Evolutionary conservation across 2,113 vertebrate species (phyloP).

Genomic region (Corythornis cristatus): DNA sequence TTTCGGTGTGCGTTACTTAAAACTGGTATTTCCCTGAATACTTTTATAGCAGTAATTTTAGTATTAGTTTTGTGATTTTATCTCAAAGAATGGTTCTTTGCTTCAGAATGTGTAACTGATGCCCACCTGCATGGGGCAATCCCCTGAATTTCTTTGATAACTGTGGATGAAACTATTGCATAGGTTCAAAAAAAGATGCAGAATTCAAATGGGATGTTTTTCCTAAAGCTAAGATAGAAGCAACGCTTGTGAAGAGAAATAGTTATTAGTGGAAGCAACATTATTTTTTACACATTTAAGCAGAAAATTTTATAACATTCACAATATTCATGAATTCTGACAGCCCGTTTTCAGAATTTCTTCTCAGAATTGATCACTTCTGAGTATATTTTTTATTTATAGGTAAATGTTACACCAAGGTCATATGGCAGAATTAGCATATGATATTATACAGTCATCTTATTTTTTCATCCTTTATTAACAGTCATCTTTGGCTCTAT

Average conservation of each 20-base stretch:
- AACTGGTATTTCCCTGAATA: not conserved
- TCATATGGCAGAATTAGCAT: constrained; percentile 81
- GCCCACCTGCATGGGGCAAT: not conserved
- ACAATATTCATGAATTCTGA: not conserved
- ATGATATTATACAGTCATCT: constrained; percentile 75
- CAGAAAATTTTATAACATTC: not conserved
- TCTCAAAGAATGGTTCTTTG: constrained; percentile 19
- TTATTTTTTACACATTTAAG: not conserved
- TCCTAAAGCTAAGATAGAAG: not conserved
- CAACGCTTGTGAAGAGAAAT: not conserved
- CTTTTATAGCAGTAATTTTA: constrained; percentile 16
- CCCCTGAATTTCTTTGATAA: constrained; percentile 6
- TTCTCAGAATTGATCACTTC: constrained; percentile 47
- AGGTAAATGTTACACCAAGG: constrained; percentile 74
- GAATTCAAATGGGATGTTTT: not conserved
- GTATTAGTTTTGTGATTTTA: constrained; percentile 4
- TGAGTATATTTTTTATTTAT: constrained; percentile 76
- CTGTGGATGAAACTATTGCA: not conserved
- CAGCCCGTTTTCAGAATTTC: not conserved
- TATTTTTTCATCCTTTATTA: constrained; percentile 82
- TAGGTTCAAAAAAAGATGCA: not conserved
- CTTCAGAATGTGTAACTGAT: not conserved
- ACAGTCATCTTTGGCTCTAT: constrained; percentile 83
- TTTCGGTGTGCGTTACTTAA: not conserved
- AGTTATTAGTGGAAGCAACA: not conserved